Base-by-base conservation (phyloP, 2,888 invertebrate species). In the Torymus auratus region DNA sequence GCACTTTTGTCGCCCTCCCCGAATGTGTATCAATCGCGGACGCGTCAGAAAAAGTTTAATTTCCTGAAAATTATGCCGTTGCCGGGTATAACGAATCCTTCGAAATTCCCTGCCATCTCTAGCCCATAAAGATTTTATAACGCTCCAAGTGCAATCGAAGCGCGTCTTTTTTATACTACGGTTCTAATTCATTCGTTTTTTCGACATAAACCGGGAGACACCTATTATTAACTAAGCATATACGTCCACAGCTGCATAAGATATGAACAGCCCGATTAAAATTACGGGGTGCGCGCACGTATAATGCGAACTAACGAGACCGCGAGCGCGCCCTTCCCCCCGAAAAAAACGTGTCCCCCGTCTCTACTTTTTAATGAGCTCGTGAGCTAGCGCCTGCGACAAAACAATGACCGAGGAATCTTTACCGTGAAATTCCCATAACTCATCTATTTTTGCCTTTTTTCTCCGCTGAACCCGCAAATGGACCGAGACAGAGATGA, bases 151-250 rank as follows among this genome's bases (percentile, higher is more conserved):
- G 28, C 5, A 71, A 75, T 80, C 75, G 71, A 75, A 75, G 61
- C 58, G 69, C 50, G 56, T 28, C 10, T 53, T 50, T 53, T 69
- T 69, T 64, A 15, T 17, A n/a, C n/a, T 52, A 61, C 1, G 28
- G 28, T 28, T 28, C 69, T 69, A 75, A 75, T 61, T 53, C 10
- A 41, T 10, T 60, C 60, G 28, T 53, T 10, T 23, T 50, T 75
- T 71, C 58, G 60, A 61, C 61, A 67, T 67, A 71, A 75, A 61
- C 55, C 15, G 13, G 60, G 70, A 2, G 28, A 5, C 5, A 28
- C 75, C 75, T 80, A 80, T 75, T 80, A 80, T 80, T 80, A 80
- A 56, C 60, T 55, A 60, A 69, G 69, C 20, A 53, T 15, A 28
- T 28, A 28, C 5, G 53, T 61, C 72, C 52, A 69, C 80, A 80